Evolutionary conservation across 1,140 invertebrate genomes (phyloP).

Genomic region (Drosophila persimilis): DNA sequence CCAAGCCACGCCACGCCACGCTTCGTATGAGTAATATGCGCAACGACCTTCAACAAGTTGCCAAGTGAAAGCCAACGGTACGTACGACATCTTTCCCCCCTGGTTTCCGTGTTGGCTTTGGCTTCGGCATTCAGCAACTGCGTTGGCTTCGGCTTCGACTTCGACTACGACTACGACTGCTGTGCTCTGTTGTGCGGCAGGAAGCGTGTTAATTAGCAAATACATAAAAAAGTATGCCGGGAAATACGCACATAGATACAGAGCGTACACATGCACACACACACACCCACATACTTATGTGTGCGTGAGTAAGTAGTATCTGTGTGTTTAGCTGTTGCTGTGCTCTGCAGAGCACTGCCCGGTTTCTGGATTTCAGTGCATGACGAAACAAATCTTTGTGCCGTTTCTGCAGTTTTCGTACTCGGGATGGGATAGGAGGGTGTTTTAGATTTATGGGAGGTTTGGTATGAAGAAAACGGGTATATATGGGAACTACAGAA

Average conservation of each 20-base stretch:
- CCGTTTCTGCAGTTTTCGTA: conserved; percentile 47
- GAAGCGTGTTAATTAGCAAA: conserved; percentile 73
- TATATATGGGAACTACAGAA: too few relatives aligned
- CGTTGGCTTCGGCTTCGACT: conserved; percentile 3
- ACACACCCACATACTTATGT: background rate
- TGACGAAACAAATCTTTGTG: conserved; percentile 49
- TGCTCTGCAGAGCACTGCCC: conserved; percentile 6
- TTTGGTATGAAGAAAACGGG: too few relatives aligned
- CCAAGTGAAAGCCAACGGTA: conserved; percentile 40
- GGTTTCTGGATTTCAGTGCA: conserved; percentile 54
- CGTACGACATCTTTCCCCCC: background rate
- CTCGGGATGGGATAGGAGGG: conserved; percentile 5
- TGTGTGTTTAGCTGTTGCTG: conserved; percentile 12
- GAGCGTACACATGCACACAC: conserved; percentile 1
- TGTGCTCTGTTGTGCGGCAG: conserved; percentile 35
- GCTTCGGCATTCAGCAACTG: conserved; percentile 2
- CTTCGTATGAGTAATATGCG: conserved; percentile 63
- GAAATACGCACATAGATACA: conserved; percentile 45
- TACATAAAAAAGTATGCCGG: conserved; percentile 62
- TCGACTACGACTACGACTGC: background rate
- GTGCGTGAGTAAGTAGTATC: background rate
- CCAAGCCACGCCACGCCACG: conserved; percentile 4
- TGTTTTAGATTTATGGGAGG: conserved; percentile 7
- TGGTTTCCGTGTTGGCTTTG: background rate
- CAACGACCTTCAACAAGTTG: conserved; percentile 71